Evolutionary conservation across 2,797 vertebrate species (phyloP), one percentile per base, ranked within the genome.

Genomic region (Peromyscus melanophrys): DNA sequence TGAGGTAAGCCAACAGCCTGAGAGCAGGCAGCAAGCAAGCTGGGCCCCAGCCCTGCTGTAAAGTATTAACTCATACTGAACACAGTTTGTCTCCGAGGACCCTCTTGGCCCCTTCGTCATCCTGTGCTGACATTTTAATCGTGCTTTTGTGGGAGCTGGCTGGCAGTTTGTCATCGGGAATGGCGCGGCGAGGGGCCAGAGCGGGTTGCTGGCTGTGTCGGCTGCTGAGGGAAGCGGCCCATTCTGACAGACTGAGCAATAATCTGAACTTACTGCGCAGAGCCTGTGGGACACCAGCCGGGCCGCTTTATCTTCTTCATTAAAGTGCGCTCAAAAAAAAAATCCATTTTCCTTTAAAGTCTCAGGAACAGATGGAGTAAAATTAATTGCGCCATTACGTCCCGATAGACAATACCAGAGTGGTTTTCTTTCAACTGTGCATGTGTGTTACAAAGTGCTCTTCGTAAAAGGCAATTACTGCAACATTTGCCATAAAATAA

Each of bases 381-480:
- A 99, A 99, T 99, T 99, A 99, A 99, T 99, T 99, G 99, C 99
- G 98, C 99, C 99, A 99, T 99, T 99, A 99, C 99, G 98, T 99
- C 99, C 99, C 99, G 99, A 99, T 99, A 99, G 99, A 99, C 99
- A 99, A 99, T 99, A 99, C 99, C 98, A 98, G 98, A 99, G 99
- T 99, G 99, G 99, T 99, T 99, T 99, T 99, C 99, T 98, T 99
- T 99, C 99, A 99, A 99, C 99, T 99, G 99, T 99, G 99, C 98
- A 99, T 98, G 99, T 99, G 99, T 99, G 99, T 99, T 99, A 99
- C 99, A 99, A 99, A 99, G 98, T 99, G 99, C 99, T 99, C 99
- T 99, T 98, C 99, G 99, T 99, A 99, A 99, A 99, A 99, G 98
- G 99, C 99, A 99, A 99, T 99, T 99, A 99, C 99, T 98, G 99